Conservation (phyloP, 1,140 invertebrate genomes). For the Saccostrea cuccullata region DNA sequence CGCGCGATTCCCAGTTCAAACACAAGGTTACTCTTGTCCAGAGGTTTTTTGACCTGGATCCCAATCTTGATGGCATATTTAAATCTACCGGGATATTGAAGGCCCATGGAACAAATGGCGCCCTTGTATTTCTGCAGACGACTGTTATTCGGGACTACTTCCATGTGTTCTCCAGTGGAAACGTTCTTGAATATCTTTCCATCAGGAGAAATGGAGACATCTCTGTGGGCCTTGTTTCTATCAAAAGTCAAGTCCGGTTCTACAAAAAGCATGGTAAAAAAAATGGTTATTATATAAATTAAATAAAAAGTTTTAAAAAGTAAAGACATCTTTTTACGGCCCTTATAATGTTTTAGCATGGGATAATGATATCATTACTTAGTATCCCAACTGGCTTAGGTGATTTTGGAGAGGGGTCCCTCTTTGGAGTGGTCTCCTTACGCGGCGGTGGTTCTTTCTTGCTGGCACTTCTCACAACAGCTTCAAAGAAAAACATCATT, state of each 20-base stretch:
- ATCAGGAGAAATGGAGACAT: conserved; percentile 52
- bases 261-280: neutral
- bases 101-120: neutral
- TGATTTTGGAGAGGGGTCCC: neutral
- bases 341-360: neutral
- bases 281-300: neutral
- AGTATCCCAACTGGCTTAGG: neutral
- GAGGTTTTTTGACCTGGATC: conserved; percentile 38
- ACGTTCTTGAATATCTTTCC: conserved; percentile 51
- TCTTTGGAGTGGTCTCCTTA: neutral
- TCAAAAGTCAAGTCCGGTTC: conserved; percentile 47
- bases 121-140: conserved; percentile 55
- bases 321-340: neutral
- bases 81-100: conserved; percentile 43
- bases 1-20: conserved; percentile 54
- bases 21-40: conserved; percentile 56
- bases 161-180: conserved; percentile 9
- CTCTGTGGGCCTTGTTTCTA: conserved; percentile 46
- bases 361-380: neutral
- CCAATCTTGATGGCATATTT: conserved; percentile 51
- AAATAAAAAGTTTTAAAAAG: neutral
- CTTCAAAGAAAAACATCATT: neutral
- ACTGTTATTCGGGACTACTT: neutral
- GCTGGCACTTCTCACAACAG: neutral
- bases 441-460: neutral